Evolutionary conservation across 1,140 invertebrate species (phyloP), one percentile per base, ranked within the genome.

Genomic region (Lysiphlebus fabarum): DNA sequence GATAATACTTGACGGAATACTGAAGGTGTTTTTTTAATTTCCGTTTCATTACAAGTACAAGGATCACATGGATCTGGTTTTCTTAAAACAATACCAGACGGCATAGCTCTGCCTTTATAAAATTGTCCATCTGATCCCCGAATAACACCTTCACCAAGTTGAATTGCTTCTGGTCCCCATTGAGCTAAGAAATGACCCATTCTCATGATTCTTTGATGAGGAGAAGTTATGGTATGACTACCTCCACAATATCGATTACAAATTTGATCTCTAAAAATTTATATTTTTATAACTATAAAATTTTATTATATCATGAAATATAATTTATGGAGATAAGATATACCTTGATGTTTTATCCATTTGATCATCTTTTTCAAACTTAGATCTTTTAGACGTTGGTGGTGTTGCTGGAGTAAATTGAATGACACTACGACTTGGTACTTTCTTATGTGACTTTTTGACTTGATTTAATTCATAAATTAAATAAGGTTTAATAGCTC

Each of bases 171-270:
- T 1, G 83, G 82, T 4, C 83, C 83, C 82, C 83, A 86, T 62
- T 85, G 82, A 56, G 78, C 80, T 8, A 83, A 67, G 65, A 85
- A 86, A 69, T 86, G 83, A 3, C 79, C 84, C n/a, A 81, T 63
- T 11, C 83, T 74, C 12, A 81, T 80, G 5, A 86, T 81, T 59
- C 85, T 82, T 63, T 89, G 87, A 41, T 84, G 81, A 5, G 86
- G 81, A 10, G 85, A 88, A 40, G 85, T 85, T 0, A 83, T 72
- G 5, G 88, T 90, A 68, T 90, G 87, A 54, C 84, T 85, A 11
- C 88, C 88, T 12, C 88, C 88, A 49, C 86, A 87, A 67, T 90
- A 89, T 4, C 88, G 84, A 61, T 86, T 87, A 48, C 85, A 85
- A 7, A 86, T 72, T 64, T 87, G 82, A 61, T 84, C 83, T 53